These are phyloP conservation scores for Chloropsis hardwickii DNA, from an alignment of 2,113 vertebrate species.

Conservation along the genomic window DNA sequence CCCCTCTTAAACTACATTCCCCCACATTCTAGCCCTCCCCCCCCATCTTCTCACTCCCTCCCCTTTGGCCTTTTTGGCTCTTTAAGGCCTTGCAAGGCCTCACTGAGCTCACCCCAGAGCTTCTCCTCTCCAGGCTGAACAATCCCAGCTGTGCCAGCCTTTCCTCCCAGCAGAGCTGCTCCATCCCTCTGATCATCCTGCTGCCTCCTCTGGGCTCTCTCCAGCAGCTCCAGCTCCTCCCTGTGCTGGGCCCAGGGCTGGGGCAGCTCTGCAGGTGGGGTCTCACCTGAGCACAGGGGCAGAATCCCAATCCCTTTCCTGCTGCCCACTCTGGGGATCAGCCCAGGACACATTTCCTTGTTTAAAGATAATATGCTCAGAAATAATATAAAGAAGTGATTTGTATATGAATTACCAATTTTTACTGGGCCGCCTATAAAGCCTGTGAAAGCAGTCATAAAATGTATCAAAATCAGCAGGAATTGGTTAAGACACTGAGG, in stretches of 20 bases:
- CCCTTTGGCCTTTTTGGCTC: no score
- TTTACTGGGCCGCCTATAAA: background rate
- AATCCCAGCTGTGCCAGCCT: background rate
- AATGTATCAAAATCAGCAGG: background rate
- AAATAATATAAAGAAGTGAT: background rate
- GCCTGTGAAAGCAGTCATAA: background rate
- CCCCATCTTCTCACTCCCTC: no score
- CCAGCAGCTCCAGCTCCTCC: background rate
- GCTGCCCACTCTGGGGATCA: background rate
- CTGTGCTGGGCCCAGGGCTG: background rate
- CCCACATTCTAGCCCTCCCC: no score
- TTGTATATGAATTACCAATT: background rate
- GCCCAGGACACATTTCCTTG: background rate
- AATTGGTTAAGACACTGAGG: background rate
- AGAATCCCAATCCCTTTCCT: background rate
- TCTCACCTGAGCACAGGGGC: background rate
- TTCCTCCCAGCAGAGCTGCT: background rate
- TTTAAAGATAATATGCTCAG: background rate
- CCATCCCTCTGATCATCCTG: background rate
- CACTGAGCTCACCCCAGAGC: accelerated
- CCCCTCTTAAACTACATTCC: no score
- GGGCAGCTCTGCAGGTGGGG: background rate
- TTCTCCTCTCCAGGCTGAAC: background rate
- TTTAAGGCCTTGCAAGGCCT: background rate
- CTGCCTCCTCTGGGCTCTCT: background rate